Evolutionary conservation across 2,888 invertebrate species (phyloP).

Genomic region (Parapristionchus giblindavisi): DNA sequence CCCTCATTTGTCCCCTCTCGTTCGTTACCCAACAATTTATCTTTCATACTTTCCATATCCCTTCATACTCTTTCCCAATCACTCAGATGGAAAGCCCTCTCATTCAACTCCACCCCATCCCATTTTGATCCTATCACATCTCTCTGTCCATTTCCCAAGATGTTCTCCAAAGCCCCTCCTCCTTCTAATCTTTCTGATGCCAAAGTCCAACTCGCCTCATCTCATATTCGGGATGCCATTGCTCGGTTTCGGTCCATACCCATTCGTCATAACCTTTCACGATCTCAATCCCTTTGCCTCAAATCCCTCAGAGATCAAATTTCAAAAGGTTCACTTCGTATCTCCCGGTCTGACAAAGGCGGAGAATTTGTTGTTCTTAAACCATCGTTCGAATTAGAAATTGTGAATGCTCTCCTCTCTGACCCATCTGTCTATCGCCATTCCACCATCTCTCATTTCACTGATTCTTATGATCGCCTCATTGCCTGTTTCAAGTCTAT

Average conservation of each 20-base stretch:
- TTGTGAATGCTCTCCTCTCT: neutral
- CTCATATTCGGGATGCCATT: slow-evolving; percentile 2
- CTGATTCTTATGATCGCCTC: neutral
- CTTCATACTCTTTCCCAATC: too few relatives aligned
- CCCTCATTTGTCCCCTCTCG: too few relatives aligned
- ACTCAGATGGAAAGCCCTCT: too few relatives aligned
- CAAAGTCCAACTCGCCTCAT: neutral
- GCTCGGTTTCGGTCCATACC: neutral
- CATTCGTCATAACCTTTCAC: too few relatives aligned
- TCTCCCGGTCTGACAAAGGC: slow-evolving; percentile 26
- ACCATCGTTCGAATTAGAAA: neutral
- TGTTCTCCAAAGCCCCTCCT: neutral
- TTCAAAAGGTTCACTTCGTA: neutral
- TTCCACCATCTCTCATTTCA: neutral
- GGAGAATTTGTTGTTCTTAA: slow-evolving; percentile 25
- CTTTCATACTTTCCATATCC: too few relatives aligned
- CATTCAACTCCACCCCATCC: too few relatives aligned
- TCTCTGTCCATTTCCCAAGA: neutral
- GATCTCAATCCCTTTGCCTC: too few relatives aligned
- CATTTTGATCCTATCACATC: neutral
- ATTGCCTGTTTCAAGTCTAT: neutral
- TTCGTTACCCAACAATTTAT: too few relatives aligned
- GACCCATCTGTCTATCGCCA: slow-evolving; percentile 3
- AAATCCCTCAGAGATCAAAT: too few relatives aligned
- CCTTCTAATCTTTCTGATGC: neutral